Evolutionary conservation across 2,797 vertebrate species (phyloP), one percentile per base, ranked within the genome.

Genomic region (Sebastes diaconus): DNA sequence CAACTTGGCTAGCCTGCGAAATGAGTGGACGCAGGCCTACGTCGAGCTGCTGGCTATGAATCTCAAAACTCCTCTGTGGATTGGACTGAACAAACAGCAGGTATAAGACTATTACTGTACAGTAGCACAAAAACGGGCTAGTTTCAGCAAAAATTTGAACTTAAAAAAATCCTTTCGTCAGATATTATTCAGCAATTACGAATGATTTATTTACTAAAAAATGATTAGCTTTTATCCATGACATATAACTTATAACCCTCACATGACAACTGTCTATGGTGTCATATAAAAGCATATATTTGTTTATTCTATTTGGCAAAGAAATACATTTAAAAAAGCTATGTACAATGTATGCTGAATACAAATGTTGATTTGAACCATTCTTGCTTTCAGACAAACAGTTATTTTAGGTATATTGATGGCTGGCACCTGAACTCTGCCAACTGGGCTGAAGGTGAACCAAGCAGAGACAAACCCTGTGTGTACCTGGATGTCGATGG

Each of bases 41-140:
- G 81, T 96, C 0, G 96, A 96, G 92, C 87, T 98, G 50, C 89
- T 96, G 61, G 80, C 95, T 16, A 24, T 94, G 11, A 94, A 93
- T 11, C 70, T 95, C 55, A 92, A 95, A 18, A 80, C 90, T 27
- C 97, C 96, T n/a, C 4, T 96, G 12, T 99, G 98, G 98, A 97
- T 99, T 32, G 98, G 97, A 76, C 95, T 99, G 34, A 98, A 98
- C 91, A 98, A 96, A 88, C 79, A 94, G 8, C 32, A 95, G 97
- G 98, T 98, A 96, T 10, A 68, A 11, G 10, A 2, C 18, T 36
- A 52, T 61, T 2, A 70, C 50, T 76, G 39, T 6, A 24, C 27
- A 60, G 8, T 8, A 11, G 3, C 18, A 61, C 29, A 61, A 55
- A 2, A 24, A 4, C 3, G 2, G 14, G 18, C 16, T 20, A 8